Percentiles rank a stretch among this genome's conserved stretches.
Evolutionary conservation across 1,140 invertebrate genomes (phyloP).

Genomic region (Chelonus insularis): DNA sequence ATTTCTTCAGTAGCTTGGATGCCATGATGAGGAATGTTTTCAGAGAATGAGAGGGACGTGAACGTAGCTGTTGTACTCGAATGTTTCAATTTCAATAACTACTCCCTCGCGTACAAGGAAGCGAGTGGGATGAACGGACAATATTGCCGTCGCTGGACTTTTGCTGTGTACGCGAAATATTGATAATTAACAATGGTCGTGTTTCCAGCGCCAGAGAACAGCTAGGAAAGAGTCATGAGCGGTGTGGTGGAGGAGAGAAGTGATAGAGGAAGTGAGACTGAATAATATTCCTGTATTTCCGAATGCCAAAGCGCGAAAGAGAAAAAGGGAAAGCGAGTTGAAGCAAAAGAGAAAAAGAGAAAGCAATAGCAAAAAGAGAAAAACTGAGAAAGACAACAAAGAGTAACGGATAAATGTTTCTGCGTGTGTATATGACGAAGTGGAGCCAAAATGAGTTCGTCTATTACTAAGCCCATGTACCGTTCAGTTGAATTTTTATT

Average conservation of each 20-base stretch:
- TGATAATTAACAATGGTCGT: conserved; percentile 60
- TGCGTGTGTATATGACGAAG: conserved; percentile 17
- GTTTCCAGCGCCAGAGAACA: conserved; percentile 35
- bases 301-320: conserved; percentile 33
- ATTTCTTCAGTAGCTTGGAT: too few species aligned
- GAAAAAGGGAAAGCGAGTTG: conserved; percentile 18
- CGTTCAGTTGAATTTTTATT: conserved; percentile 52
- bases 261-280: conserved; percentile 10
- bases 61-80: conserved; percentile 35
- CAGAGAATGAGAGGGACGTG: conserved; percentile 33
- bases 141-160: conserved; percentile 44
- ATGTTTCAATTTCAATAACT: conserved; percentile 64
- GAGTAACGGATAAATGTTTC: conserved; percentile 11
- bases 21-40: too few species aligned
- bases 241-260: conserved; percentile 2
- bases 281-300: conserved; percentile 32
- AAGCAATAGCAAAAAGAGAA: conserved; percentile 5
- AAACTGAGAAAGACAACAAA: conserved; percentile 18
- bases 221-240: not conserved
- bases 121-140: conserved; percentile 34
- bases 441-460: conserved; percentile 24
- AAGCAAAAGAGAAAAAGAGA: conserved; percentile 3
- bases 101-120: conserved; percentile 52
- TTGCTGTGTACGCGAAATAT: conserved; percentile 54
- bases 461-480: conserved; percentile 40